These are phyloP conservation scores for Desmophyllum pertusum DNA, from an alignment of 92 coral and sea anemone species.

Conservation along the genomic window DNA sequence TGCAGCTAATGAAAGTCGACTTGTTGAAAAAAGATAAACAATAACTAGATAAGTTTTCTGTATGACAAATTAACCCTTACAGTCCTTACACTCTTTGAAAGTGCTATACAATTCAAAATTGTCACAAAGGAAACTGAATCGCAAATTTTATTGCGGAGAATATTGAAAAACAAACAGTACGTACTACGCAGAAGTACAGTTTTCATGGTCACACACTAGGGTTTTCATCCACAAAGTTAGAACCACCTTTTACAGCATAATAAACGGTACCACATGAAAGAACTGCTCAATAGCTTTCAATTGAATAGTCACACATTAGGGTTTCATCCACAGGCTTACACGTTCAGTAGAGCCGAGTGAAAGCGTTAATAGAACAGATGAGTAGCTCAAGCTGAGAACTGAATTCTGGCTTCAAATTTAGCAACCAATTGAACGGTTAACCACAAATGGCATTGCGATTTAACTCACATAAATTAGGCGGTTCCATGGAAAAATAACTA, in stretches of 20 bases:
- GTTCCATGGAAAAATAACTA: not conserved
- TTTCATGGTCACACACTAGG: too few relatives aligned
- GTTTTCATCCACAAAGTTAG: too few relatives aligned
- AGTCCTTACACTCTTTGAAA: too few relatives aligned
- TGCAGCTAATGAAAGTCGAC: constrained; percentile 18
- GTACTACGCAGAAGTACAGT: too few relatives aligned
- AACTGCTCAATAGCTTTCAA: not conserved
- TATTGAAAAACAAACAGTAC: too few relatives aligned
- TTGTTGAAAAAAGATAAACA: constrained; percentile 7
- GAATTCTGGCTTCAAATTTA: not conserved
- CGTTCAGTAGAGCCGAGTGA: too few relatives aligned
- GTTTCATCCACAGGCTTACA: not conserved
- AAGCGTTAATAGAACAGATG: too few relatives aligned
- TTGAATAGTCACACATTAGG: not conserved
- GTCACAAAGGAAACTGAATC: too few relatives aligned
- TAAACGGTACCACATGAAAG: not conserved
- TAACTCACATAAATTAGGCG: too few relatives aligned
- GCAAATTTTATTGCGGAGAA: too few relatives aligned
- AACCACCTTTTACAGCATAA: not conserved
- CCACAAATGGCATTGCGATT: not conserved
- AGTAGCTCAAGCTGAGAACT: too few relatives aligned
- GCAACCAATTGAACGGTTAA: not conserved
- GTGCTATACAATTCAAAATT: too few relatives aligned
- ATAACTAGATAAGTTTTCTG: not conserved
- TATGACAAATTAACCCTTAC: not conserved